Conservation (phyloP, 1,140 invertebrate species). For the Melanaphis sacchari region DNA sequence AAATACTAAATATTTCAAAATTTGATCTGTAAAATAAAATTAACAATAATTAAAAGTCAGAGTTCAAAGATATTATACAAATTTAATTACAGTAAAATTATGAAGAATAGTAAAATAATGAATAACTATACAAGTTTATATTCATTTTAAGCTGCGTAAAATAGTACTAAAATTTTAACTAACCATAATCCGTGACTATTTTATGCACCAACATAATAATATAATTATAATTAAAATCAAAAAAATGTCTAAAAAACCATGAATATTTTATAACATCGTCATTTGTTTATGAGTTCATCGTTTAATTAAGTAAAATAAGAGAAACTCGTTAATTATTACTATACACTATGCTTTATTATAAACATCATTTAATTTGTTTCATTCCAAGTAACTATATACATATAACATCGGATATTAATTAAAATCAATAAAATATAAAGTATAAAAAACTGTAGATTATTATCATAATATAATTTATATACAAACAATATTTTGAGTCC, state of each 20-base stretch:
- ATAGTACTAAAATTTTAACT: slow-evolving; percentile 5
- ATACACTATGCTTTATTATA: neutral
- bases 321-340: slow-evolving; percentile 4
- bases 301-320: slow-evolving; percentile 9
- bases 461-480: neutral
- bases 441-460: neutral
- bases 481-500: neutral
- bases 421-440: neutral
- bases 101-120: neutral
- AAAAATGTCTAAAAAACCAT: slow-evolving; percentile 3
- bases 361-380: neutral
- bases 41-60: neutral
- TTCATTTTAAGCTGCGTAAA: neutral
- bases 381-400: neutral
- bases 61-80: neutral
- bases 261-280: neutral
- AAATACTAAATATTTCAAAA: neutral
- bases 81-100: neutral
- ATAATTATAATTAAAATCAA: slow-evolving; percentile 18
- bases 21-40: neutral
- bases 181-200: neutral
- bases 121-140: neutral
- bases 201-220: neutral
- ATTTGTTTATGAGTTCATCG: neutral
- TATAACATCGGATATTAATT: neutral